Conservation (phyloP, 2,888 invertebrate species). For the Saturnia japonica region DNA sequence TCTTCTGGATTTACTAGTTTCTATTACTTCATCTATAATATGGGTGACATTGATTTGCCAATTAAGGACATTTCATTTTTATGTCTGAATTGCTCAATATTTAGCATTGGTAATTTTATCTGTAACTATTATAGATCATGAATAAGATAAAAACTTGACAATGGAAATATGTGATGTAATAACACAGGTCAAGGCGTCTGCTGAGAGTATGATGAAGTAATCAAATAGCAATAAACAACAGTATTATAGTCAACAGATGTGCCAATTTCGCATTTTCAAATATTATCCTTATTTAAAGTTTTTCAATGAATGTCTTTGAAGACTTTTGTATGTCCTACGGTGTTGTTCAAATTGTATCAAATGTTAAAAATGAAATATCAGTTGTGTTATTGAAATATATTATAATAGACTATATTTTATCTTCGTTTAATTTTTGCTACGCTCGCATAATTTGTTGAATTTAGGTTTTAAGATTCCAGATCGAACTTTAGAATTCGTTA, state of each 20-base stretch:
- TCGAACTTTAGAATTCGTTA: background rate
- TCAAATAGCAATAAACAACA: background rate
- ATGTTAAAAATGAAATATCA: background rate
- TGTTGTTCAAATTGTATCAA: background rate
- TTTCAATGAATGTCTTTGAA: background rate
- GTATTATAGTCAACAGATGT: background rate
- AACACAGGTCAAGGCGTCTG: background rate
- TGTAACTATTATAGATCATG: background rate
- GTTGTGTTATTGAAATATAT: background rate
- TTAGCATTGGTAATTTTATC: background rate
- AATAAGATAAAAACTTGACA: background rate
- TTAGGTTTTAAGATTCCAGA: background rate
- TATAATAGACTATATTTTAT: background rate
- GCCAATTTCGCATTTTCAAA: background rate
- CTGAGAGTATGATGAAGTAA: background rate
- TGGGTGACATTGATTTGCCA: background rate
- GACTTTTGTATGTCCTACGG: background rate
- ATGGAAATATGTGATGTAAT: background rate
- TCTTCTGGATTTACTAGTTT: too few species aligned
- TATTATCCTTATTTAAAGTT: background rate
- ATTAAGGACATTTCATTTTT: background rate
- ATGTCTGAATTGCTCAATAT: background rate
- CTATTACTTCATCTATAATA: background rate
- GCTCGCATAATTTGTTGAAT: background rate
- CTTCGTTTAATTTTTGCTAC: background rate